These are phyloP conservation scores for Melanerpes aurifrons DNA, from an alignment of 2,113 vertebrate species.

Conservation along the genomic window DNA sequence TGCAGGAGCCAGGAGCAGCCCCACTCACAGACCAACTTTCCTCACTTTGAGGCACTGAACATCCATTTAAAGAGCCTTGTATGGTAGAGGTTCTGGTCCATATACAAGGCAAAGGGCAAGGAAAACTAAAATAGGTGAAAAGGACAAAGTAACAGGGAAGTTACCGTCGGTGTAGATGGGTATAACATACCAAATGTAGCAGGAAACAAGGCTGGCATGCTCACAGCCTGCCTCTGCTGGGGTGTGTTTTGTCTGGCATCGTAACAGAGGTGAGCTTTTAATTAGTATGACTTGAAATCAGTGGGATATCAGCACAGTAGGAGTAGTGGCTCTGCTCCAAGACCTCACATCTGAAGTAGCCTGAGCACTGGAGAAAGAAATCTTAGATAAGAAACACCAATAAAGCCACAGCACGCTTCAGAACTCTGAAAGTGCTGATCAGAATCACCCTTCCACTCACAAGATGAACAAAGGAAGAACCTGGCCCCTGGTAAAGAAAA, in stretches of 20 bases:
- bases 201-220: neutral
- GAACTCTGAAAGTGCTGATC: neutral
- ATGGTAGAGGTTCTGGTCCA: fast-evolving
- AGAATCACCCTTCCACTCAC: neutral
- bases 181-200: neutral
- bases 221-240: neutral
- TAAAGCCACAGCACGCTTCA: neutral
- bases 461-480: neutral
- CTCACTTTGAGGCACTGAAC: neutral
- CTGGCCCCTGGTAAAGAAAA: neutral
- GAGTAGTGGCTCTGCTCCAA: neutral
- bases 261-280: neutral
- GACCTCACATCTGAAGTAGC: neutral
- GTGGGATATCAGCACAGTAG: neutral
- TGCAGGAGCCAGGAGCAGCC: neutral
- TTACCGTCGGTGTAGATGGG: neutral
- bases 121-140: neutral
- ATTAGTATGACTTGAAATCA: conserved; percentile 26
- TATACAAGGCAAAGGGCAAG: neutral
- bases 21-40: neutral
- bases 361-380: neutral
- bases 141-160: neutral
- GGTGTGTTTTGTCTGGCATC: neutral
- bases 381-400: neutral
- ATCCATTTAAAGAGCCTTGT: neutral